Conservation (phyloP, 2,888 invertebrate species). For the Chirona hameri region DNA sequence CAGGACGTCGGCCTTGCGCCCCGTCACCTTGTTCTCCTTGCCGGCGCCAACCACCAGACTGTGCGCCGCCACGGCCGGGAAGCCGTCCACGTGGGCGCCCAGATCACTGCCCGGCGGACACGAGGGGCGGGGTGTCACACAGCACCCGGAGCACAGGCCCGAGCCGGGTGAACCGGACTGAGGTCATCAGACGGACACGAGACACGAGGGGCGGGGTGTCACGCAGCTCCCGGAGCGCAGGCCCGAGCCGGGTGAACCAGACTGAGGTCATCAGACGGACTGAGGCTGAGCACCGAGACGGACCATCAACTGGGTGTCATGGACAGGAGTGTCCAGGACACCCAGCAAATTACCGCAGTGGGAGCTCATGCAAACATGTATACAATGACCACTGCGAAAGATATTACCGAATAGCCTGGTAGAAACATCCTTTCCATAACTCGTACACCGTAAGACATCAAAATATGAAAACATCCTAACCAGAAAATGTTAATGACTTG, state of each 20-base stretch:
- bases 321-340: no score
- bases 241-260: neutral
- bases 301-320: no score
- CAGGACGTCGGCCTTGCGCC: conserved; percentile 89
- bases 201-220: neutral
- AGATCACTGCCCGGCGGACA: conserved; percentile 54
- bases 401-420: no score
- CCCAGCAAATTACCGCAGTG: no score
- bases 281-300: no score
- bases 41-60: conserved; percentile 83
- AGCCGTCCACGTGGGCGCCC: conserved; percentile 98
- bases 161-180: neutral
- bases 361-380: no score
- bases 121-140: neutral
- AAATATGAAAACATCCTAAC: no score
- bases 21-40: conserved; percentile 69
- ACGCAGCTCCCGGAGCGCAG: neutral
- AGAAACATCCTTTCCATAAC: no score
- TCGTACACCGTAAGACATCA: no score
- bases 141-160: neutral
- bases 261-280: neutral
- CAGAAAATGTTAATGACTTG: no score
- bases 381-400: no score
- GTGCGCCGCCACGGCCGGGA: conserved; percentile 96
- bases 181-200: neutral